Conservation (phyloP, 2,888 invertebrate genomes). For the Piscicola geometra region DNA sequence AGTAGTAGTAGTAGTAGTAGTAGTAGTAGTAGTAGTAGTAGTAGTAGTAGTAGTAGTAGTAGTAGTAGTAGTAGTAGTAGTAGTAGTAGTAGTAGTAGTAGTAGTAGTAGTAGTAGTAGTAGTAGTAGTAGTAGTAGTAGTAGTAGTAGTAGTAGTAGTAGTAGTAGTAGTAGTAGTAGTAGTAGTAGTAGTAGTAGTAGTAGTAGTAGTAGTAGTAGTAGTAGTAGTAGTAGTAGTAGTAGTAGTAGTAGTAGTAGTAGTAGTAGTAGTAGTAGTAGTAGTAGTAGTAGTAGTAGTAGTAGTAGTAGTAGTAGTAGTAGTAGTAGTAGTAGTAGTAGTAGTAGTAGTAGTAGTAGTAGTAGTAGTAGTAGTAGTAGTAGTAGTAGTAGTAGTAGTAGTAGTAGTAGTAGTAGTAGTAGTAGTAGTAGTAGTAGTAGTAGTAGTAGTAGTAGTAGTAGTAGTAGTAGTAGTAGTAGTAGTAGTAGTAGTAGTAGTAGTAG, state of each 20-base stretch:
- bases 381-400: conserved; percentile 29
- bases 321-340: conserved; percentile 32
- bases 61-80: conserved; percentile 25
- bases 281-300: conserved; percentile 13
- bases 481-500: conserved; percentile 36
- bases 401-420: conserved; percentile 34
- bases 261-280: conserved; percentile 32
- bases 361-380: conserved; percentile 35
- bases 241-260: conserved; percentile 27
- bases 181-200: conserved; percentile 23
- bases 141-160: conserved; percentile 22
- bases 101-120: conserved; percentile 33
- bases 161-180: neutral
- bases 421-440: conserved; percentile 27
- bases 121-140: conserved; percentile 33
- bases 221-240: conserved; percentile 26
- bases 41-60: conserved; percentile 18
- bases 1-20: conserved; percentile 27
- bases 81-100: conserved; percentile 27
- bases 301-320: conserved; percentile 20
- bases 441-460: conserved; percentile 12
- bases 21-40: conserved; percentile 19
- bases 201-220: conserved; percentile 32
- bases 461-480: neutral
- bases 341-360: conserved; percentile 36